Percentiles rank a stretch among this genome's conserved stretches.
Conservation (phyloP, 2,888 invertebrate genomes). For the Pandemis cinnamomeana region DNA sequence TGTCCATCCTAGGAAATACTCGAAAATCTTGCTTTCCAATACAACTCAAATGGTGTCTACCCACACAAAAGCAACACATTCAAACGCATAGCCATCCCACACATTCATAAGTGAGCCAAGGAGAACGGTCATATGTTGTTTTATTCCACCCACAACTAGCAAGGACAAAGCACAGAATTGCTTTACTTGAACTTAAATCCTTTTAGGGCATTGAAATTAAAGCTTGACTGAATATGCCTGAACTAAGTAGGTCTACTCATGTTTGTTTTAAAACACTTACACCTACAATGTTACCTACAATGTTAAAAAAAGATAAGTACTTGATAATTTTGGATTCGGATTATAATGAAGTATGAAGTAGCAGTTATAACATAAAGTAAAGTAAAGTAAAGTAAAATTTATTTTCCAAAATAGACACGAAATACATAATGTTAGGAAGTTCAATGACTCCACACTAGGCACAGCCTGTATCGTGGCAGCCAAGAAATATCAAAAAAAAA, state of each 20-base stretch:
- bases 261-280: background rate
- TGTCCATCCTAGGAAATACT: background rate
- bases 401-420: too few species aligned
- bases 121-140: slow-evolving; percentile 42
- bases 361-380: too few species aligned
- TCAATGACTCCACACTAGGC: too few species aligned
- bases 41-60: slow-evolving; percentile 12
- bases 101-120: slow-evolving; percentile 51
- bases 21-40: background rate
- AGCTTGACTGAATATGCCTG: slow-evolving; percentile 7
- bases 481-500: too few species aligned
- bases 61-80: slow-evolving; percentile 45
- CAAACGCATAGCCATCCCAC: slow-evolving; percentile 48
- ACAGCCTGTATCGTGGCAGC: too few species aligned
- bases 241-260: background rate
- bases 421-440: too few species aligned
- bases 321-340: too few species aligned
- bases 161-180: background rate
- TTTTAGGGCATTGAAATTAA: slow-evolving; percentile 8
- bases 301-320: too few species aligned
- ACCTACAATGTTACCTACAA: too few species aligned
- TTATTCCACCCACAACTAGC: slow-evolving; percentile 20
- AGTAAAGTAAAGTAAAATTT: too few species aligned
- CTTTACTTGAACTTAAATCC: slow-evolving; percentile 14
- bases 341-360: too few species aligned